These are phyloP conservation scores for Zapus hudsonius DNA, from an alignment of 2,113 vertebrate genomes.

Conservation along the genomic window DNA sequence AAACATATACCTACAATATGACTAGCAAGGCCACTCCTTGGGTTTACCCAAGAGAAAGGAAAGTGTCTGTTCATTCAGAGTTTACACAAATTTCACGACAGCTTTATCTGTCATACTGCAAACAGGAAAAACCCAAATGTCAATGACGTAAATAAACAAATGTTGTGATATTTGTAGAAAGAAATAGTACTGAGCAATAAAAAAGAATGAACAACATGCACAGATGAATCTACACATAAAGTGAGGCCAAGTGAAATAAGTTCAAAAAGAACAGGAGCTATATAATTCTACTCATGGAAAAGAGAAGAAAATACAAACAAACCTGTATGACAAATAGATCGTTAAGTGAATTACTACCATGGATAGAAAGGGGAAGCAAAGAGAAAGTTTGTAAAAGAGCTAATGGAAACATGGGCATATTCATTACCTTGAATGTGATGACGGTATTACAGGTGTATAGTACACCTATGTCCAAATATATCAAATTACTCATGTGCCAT, in stretches of 20 bases:
- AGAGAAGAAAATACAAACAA: slow-evolving; percentile 3
- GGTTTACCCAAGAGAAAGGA: slow-evolving; percentile 27
- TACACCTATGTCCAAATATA: background rate
- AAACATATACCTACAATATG: background rate
- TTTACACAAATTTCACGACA: background rate
- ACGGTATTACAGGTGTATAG: background rate
- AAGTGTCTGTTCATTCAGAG: background rate
- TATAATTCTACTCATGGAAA: background rate
- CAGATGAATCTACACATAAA: background rate
- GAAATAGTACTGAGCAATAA: slow-evolving; percentile 36
- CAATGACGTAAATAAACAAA: background rate
- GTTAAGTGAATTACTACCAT: background rate
- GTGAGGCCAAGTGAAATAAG: background rate
- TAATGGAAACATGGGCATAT: background rate
- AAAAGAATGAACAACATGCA: background rate
- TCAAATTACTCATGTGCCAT: background rate
- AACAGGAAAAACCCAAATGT: background rate
- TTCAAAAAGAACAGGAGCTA: background rate
- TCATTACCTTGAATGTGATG: background rate
- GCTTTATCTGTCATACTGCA: slow-evolving; percentile 20
- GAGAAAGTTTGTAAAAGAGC: background rate
- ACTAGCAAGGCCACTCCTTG: background rate
- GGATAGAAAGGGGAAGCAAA: background rate
- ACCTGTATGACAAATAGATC: background rate
- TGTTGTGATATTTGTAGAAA: background rate